These are phyloP conservation scores for Tipula confusa DNA, from an alignment of 2,888 invertebrate genomes.

Conservation along the genomic window DNA sequence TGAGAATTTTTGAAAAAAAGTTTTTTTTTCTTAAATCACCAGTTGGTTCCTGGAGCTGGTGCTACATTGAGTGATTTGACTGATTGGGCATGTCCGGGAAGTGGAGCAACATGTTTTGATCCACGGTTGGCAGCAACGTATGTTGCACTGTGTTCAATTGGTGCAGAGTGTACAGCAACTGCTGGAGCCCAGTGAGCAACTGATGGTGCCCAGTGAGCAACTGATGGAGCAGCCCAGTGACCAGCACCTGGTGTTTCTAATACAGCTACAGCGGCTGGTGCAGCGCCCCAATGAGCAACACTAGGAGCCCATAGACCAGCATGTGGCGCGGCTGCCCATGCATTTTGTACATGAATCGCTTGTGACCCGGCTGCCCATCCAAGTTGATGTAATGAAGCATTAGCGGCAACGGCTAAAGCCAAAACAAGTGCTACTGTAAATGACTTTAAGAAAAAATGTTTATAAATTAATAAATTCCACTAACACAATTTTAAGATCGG, in stretches of 20 bases:
- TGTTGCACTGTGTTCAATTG: neutral
- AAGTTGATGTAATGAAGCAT: conserved; percentile 43
- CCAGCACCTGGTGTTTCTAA: no score
- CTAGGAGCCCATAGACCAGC: conserved; percentile 3
- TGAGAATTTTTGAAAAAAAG: neutral
- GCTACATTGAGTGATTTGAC: neutral
- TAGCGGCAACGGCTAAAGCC: conserved; percentile 45
- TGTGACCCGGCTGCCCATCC: neutral
- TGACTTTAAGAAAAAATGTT: conserved; percentile 40
- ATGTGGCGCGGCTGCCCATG: conserved; percentile 27
- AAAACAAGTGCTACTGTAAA: conserved; percentile 46
- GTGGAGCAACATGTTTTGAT: neutral
- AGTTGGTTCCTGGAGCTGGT: conserved; percentile 39
- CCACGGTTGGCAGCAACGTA: neutral
- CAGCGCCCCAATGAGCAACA: conserved; percentile 27
- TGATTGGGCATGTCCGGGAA: neutral
- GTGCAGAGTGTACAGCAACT: conserved; percentile 34
- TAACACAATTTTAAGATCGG: neutral
- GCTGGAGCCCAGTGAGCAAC: conserved; percentile 44
- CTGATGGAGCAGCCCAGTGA: conserved; percentile 40
- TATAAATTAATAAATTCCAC: neutral
- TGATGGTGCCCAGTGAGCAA: conserved; percentile 39
- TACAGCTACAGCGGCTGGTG: conserved; percentile 35
- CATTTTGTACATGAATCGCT: neutral
- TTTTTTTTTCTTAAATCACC: conserved; percentile 41